Percentiles rank a stretch among this genome's conserved stretches.
Evolutionary conservation across 2,113 vertebrate genomes (phyloP).

Genomic region (Trichechus manatus): DNA sequence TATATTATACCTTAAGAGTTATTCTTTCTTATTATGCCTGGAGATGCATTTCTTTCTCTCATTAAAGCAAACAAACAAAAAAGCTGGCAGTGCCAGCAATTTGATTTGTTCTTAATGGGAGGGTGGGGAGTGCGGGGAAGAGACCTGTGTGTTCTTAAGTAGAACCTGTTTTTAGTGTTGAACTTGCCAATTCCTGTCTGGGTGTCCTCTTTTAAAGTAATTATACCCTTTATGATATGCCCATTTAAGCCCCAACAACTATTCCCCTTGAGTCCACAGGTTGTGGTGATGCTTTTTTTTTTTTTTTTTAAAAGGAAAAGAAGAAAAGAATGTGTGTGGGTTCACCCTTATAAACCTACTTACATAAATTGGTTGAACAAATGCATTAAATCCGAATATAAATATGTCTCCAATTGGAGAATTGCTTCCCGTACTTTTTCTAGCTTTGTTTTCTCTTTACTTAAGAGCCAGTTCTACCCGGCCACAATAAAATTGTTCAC

Average conservation of each 20-base stretch:
- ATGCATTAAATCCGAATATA: not conserved
- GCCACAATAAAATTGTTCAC: not conserved
- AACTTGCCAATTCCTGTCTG: constrained; percentile 4
- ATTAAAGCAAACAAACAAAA: constrained; percentile 36
- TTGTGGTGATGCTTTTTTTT: not conserved
- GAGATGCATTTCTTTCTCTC: constrained; percentile 43
- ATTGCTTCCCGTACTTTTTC: not conserved
- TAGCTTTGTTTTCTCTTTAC: not conserved
- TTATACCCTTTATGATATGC: constrained; percentile 14
- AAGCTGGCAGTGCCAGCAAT: not conserved
- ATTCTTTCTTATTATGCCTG: not conserved
- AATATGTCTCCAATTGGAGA: not conserved
- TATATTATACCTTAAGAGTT: constrained; percentile 17
- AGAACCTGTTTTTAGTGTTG: constrained; percentile 71
- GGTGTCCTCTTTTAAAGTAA: constrained; percentile 37
- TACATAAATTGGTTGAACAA: not conserved
- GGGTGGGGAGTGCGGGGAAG: not conserved
- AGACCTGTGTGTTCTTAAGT: constrained; percentile 45
- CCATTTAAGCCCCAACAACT: not conserved
- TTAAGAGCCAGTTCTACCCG: not conserved
- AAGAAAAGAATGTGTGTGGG: not conserved
- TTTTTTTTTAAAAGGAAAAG: not conserved
- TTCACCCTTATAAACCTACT: not conserved
- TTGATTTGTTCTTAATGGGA: constrained; percentile 42
- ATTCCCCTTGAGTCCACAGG: not conserved